Percentiles rank a stretch among this genome's conserved stretches.
These are phyloP conservation scores for Cacoxenus indagator DNA, from an alignment of 2,888 invertebrate species.

Conservation along the genomic window DNA sequence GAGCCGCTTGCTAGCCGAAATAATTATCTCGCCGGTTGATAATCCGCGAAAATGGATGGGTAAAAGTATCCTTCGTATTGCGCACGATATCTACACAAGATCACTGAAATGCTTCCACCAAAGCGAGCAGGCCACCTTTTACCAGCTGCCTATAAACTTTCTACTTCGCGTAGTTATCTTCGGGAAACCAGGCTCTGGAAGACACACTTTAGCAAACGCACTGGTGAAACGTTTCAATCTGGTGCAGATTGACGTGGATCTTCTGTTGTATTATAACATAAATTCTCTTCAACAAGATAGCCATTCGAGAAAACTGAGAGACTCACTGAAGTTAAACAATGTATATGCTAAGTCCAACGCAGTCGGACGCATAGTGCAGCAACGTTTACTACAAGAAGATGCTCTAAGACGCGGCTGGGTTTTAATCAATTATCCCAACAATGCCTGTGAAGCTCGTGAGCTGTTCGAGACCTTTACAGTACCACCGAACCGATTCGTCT, in stretches of 20 bases:
- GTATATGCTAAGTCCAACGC: slow-evolving; percentile 49
- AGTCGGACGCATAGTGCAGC: slow-evolving; percentile 53
- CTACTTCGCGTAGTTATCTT: slow-evolving; percentile 73
- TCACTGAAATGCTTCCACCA: slow-evolving; percentile 46
- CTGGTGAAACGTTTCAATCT: slow-evolving; percentile 72
- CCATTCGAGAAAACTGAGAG: slow-evolving; percentile 47
- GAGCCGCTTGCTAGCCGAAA: slow-evolving; percentile 55
- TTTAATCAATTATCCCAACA: slow-evolving; percentile 74
- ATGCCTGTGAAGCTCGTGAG: slow-evolving; percentile 72
- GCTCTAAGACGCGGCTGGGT: slow-evolving; percentile 75
- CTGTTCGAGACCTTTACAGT: slow-evolving; percentile 72
- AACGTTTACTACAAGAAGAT: slow-evolving; percentile 69
- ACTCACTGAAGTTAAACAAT: slow-evolving; percentile 44
- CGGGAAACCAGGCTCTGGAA: slow-evolving; percentile 74
- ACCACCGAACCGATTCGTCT: slow-evolving; percentile 73
- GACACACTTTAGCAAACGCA: slow-evolving; percentile 72
- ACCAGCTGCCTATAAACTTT: slow-evolving; percentile 50
- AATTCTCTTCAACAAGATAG: slow-evolving; percentile 37
- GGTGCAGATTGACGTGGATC: slow-evolving; percentile 68
- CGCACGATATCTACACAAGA: slow-evolving; percentile 53
- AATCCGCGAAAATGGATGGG: slow-evolving; percentile 57
- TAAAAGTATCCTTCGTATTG: slow-evolving; percentile 52
- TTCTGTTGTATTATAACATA: slow-evolving; percentile 56
- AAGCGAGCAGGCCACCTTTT: slow-evolving; percentile 40
- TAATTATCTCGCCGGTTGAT: slow-evolving; percentile 40